Percentiles rank a stretch among this genome's conserved stretches.
phyloP scores from a whole-genome alignment of 2,797 vertebrate species.

The Chaetodon trifasciatus region DNA sequence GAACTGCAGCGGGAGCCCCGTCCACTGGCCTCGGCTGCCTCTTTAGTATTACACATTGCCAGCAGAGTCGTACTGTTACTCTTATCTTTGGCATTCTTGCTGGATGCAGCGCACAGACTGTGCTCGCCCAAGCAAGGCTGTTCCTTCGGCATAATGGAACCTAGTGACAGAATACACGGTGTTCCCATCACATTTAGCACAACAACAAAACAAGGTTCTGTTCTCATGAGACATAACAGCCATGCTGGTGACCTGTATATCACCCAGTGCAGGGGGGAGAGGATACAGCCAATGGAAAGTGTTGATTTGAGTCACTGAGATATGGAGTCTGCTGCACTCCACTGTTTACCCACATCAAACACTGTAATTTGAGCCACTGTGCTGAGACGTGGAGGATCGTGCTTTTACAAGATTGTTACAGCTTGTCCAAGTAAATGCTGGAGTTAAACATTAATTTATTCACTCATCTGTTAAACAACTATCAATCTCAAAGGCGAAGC shows the following conservation, averaged over 20 bases:
- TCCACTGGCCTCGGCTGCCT: slow-evolving; percentile 44
- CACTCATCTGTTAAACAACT: not conserved
- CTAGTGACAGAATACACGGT: slow-evolving; percentile 44
- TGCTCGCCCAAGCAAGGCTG: slow-evolving; percentile 49
- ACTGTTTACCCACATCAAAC: not conserved
- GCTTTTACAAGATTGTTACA: not conserved
- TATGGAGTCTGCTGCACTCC: not conserved
- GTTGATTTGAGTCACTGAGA: slow-evolving; percentile 12
- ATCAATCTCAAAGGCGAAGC: not conserved
- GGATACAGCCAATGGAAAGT: too few species aligned
- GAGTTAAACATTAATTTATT: not conserved
- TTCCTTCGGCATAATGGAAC: slow-evolving; percentile 78
- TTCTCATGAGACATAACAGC: too few species aligned
- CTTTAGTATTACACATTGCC: slow-evolving; percentile 58
- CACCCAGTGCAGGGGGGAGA: too few species aligned
- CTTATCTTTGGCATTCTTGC: slow-evolving; percentile 81
- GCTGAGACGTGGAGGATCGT: not conserved
- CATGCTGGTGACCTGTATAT: too few species aligned
- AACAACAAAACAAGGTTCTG: too few species aligned
- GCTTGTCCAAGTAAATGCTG: not conserved
- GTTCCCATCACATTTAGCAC: not conserved
- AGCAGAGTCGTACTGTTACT: slow-evolving; percentile 73
- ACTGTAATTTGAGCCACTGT: not conserved
- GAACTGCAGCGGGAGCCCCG: slow-evolving; percentile 77
- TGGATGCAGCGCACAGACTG: slow-evolving; percentile 48